Evolutionary conservation across 2,888 invertebrate species (phyloP), one percentile per base, ranked within the genome.

Genomic region (Lithosia quadra): DNA sequence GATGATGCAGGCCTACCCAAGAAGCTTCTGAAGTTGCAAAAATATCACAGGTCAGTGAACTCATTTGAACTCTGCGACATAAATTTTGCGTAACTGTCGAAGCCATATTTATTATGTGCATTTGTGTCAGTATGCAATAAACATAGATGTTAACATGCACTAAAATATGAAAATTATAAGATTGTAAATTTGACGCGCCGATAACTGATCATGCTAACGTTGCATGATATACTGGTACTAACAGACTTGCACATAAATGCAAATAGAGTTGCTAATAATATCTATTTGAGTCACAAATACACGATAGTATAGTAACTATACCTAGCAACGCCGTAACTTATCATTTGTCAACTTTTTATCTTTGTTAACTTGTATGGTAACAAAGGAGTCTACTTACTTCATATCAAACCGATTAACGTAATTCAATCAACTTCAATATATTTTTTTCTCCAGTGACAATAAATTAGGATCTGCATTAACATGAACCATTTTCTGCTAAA

Each of bases 1-100:
- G 95, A 95, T 43, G 95, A 95, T 71, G 78, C 84, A 49, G 90
- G 88, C 70, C 80, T 86, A n/a, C 91, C 92, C 9, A 95, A 92
- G 88, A 95, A 92, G 83, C 88, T 95, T 76, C 86, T 95, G 83
- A 94, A 92, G 86, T 88, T 95, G 92, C 95, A 95, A 88, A 95
- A 95, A 93, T 95, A 95, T 81, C 95, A 95, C 92, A 95, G 95
- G 95, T 95, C 90, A 94, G 95, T 95, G 91, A 91, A 92, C 94
- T 88, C 80, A n/a, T 65, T 78, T 86, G 84, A 88, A 87, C 85
- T 82, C 81, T 63, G 65, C 73, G 71, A 77, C 78, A 79, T 70
- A 78, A 77, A 80, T 81, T 89, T 91, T 91, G 88, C 90, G 87
- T 87, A 91, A 90, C 83, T 62, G 76, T 71, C 71, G 81, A 85